Evolutionary conservation across 1,140 invertebrate genomes (phyloP).

Genomic region (Zelostemma sp.): DNA sequence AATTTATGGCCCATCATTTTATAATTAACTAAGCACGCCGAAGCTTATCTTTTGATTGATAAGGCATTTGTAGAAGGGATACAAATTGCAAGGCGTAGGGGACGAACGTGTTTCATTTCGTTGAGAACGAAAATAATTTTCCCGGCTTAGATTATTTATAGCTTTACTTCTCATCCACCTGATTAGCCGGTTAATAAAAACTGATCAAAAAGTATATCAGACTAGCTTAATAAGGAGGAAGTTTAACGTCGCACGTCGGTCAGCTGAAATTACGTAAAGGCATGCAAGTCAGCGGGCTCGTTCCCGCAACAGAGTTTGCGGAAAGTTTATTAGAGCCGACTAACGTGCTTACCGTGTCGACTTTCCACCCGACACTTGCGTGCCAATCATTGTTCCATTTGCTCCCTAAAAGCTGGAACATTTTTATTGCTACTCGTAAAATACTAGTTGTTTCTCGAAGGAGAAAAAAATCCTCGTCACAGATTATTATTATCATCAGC

Average conservation of each 20-base stretch:
- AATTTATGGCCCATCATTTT: slow-evolving; percentile 39
- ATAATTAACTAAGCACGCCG: slow-evolving; percentile 38
- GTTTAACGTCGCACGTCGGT: slow-evolving; percentile 30
- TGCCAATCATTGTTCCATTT: slow-evolving; percentile 30
- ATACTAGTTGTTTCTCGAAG: too few species aligned
- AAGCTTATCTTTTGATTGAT: slow-evolving; percentile 23
- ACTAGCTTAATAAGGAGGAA: slow-evolving; percentile 27
- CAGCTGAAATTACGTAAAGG: slow-evolving; percentile 24
- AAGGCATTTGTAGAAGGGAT: background rate
- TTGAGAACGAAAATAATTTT: background rate
- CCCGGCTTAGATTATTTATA: background rate
- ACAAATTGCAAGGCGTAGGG: background rate
- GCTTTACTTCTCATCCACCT: background rate
- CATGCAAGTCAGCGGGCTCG: slow-evolving; percentile 26
- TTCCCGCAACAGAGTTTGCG: slow-evolving; percentile 10
- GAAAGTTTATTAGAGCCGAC: slow-evolving; percentile 30
- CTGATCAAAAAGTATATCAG: slow-evolving; percentile 14
- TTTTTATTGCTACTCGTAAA: background rate
- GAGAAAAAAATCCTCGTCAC: too few species aligned
- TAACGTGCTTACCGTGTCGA: slow-evolving; percentile 18
- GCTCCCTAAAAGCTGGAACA: background rate
- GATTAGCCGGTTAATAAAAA: slow-evolving; percentile 9
- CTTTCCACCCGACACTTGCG: slow-evolving; percentile 32
- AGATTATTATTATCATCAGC: too few species aligned
- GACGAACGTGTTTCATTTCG: background rate